phyloP scores from a whole-genome alignment of 1,140 invertebrate genomes.

The Macrobrachium nipponense region DNA sequence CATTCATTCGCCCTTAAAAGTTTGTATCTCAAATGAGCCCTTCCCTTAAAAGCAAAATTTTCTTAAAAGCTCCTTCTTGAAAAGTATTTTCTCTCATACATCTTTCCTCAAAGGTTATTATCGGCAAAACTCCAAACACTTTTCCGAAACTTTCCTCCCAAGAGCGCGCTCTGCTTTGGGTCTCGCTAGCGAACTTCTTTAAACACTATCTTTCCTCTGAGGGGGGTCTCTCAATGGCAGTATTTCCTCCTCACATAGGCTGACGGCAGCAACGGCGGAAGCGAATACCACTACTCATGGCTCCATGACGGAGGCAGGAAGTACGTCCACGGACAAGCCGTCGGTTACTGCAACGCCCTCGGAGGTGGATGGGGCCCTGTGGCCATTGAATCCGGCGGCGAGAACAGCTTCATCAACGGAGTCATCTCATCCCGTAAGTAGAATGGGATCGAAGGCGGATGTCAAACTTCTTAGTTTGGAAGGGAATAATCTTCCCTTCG shows the following conservation, averaged over 20 bases:
- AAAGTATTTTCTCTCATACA: no score
- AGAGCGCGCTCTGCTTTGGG: no score
- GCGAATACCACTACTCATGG: constrained; percentile 56
- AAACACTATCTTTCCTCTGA: neutral
- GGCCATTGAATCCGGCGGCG: constrained; percentile 22
- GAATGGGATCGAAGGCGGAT: neutral
- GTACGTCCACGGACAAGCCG: neutral
- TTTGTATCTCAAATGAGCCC: no score
- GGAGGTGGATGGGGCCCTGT: constrained; percentile 37
- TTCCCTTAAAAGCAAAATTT: no score
- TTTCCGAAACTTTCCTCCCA: no score
- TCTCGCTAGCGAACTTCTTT: neutral
- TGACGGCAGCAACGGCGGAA: constrained; percentile 5
- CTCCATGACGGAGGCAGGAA: constrained; percentile 33
- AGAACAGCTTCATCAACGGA: neutral
- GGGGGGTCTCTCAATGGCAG: neutral
- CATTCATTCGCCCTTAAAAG: no score
- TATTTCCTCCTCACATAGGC: neutral
- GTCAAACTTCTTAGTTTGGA: neutral
- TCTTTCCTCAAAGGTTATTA: no score
- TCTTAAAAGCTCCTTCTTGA: no score
- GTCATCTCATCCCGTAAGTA: constrained; percentile 24
- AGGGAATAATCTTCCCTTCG: neutral
- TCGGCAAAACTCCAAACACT: no score
- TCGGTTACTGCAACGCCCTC: constrained; percentile 31